Evolutionary conservation across 2,113 vertebrate genomes (phyloP), one percentile per base, ranked within the genome.

Genomic region (Oceanodroma tethys): DNA sequence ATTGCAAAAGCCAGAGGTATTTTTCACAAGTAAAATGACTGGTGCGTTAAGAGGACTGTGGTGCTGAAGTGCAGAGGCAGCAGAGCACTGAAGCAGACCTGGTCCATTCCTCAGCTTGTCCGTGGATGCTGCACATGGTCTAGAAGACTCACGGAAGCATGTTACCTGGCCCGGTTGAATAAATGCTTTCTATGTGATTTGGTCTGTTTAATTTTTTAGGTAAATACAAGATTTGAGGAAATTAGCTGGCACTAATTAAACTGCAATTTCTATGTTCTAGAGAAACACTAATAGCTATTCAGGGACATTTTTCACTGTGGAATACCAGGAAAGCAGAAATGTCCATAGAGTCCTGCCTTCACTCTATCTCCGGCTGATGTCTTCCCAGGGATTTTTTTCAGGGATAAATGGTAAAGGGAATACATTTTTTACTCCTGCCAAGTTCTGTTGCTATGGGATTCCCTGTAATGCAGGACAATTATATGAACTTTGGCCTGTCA

Each of bases 61-160:
- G 32, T 73, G 47, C 63, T n/a, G 16, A 66, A 81, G 45, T 15
- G 27, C 45, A 81, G 62, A 48, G 79, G 25, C 63, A 88, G 50
- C 55, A 68, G 79, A 36, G 18, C 27, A 13, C 26, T 55, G 82
- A 48, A 25, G 21, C 26, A 55, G 45, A 30, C 2, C 5, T 55
- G 50, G 19, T 59, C 58, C 55, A 3, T 67, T 83, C 73, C 75
- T 74, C 38, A 80, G 43, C 53, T 89, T 88, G 45, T 17, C 32
- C 0, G 0, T 40, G 50, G 48, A 3, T 62, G 48, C 53, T 40
- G 19, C 8, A 4, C 7, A 5, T 25, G 32, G 43, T 34, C n/a
- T 30, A 4, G 60, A 53, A 87, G 66, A 30, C 18, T 60, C 62
- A 48, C 4, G 1, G 60, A 75, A 55, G 15, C 30, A 13, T 73